Percentiles rank a stretch among this genome's conserved stretches.
Evolutionary conservation across 2,113 vertebrate species (phyloP).

Genomic region (Eptatretus burgeri): DNA sequence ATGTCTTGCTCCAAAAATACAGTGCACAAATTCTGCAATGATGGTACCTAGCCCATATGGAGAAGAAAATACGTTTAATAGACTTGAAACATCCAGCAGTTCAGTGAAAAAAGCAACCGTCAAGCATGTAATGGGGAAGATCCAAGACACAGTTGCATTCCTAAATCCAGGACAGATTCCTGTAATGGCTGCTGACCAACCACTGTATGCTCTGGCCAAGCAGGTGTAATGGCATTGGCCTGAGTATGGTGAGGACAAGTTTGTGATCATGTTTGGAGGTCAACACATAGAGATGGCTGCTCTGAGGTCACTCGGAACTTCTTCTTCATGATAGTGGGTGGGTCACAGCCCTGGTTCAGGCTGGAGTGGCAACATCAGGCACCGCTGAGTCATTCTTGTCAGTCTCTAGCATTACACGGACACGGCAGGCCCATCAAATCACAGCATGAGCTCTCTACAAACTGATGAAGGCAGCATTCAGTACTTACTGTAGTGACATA

Average conservation of each 20-base stretch:
- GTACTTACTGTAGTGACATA: too few relatives aligned
- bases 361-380: not conserved
- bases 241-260: slow-evolving; percentile 5
- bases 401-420: not conserved
- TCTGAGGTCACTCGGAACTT: not conserved
- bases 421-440: not conserved
- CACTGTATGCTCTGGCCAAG: not conserved
- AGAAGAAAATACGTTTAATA: too few relatives aligned
- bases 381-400: not conserved
- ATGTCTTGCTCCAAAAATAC: too few relatives aligned
- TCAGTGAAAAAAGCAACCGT: too few relatives aligned
- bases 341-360: not conserved
- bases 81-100: too few relatives aligned
- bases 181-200: not conserved
- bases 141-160: not conserved
- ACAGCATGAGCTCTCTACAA: not conserved
- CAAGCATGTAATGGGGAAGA: not conserved
- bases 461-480: too few relatives aligned
- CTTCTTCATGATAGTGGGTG: not conserved
- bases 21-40: too few relatives aligned
- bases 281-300: not conserved
- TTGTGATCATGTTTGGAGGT: not conserved
- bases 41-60: too few relatives aligned
- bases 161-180: not conserved
- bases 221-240: not conserved